These are phyloP conservation scores for Urophycis tenuis DNA, from an alignment of 2,797 vertebrate species.

Conservation along the genomic window DNA sequence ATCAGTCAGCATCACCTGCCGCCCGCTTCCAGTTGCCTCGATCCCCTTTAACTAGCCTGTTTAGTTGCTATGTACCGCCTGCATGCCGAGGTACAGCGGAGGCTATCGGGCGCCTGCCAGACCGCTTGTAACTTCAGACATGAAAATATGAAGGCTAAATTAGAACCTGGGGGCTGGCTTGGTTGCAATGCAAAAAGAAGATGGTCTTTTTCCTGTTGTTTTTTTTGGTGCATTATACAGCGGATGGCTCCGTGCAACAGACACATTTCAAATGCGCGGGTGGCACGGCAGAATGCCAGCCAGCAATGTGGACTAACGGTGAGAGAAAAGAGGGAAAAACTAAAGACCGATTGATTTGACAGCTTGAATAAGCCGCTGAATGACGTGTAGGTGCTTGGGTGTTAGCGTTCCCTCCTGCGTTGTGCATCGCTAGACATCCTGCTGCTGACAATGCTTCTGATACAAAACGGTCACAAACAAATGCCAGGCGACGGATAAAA, in stretches of 20 bases:
- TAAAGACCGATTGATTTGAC: not conserved
- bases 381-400: not conserved
- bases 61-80: not conserved
- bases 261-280: not conserved
- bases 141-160: not conserved
- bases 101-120: not conserved
- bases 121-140: not conserved
- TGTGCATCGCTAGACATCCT: not conserved
- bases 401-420: not conserved
- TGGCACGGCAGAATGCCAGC: not conserved
- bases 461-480: not conserved
- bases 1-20: slow-evolving; percentile 2
- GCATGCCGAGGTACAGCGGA: not conserved
- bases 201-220: not conserved
- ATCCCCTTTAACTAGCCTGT: not conserved
- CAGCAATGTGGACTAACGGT: not conserved
- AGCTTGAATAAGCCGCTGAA: not conserved
- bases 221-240: not conserved
- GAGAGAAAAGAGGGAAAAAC: not conserved
- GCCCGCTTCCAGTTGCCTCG: not conserved
- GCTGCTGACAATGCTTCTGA: not conserved
- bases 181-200: not conserved
- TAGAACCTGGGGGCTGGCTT: not conserved
- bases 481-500: not conserved
- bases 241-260: not conserved